Evolutionary conservation across 2,888 invertebrate genomes (phyloP).

Genomic region (Malthinus seriepunctatus): DNA sequence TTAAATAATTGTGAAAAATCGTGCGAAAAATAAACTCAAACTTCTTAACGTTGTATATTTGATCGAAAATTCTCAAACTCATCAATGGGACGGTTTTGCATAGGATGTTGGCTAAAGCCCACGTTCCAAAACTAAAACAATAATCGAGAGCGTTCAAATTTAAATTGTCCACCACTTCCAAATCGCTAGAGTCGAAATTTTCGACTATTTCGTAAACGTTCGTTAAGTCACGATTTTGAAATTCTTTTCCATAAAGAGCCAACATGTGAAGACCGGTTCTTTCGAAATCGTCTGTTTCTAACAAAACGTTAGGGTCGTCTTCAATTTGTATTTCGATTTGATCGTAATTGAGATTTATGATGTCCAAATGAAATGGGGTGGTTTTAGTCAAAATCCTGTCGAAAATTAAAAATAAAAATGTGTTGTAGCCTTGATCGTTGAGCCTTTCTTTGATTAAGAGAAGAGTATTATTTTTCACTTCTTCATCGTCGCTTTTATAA

Average conservation of each 20-base stretch:
- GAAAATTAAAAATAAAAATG: not conserved
- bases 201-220: not conserved
- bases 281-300: not conserved
- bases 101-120: not conserved
- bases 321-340: not conserved
- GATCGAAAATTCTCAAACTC: not conserved
- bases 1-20: not conserved
- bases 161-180: not conserved
- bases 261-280: not conserved
- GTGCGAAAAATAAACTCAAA: not conserved
- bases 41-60: not conserved
- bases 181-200: not conserved
- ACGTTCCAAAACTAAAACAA: not conserved
- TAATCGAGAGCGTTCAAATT: not conserved
- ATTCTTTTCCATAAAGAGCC: not conserved
- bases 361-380: not conserved
- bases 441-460: no score
- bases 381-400: not conserved
- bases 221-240: not conserved
- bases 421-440: not conserved
- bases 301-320: not conserved
- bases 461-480: not conserved
- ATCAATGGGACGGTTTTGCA: not conserved
- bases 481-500: not conserved
- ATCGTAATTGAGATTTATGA: not conserved